A percentile compares a stretch with the other conserved stretches of the same genome.
These are phyloP conservation scores for Apodemus sylvaticus DNA, from an alignment of 2,113 vertebrate genomes.

Conservation along the genomic window DNA sequence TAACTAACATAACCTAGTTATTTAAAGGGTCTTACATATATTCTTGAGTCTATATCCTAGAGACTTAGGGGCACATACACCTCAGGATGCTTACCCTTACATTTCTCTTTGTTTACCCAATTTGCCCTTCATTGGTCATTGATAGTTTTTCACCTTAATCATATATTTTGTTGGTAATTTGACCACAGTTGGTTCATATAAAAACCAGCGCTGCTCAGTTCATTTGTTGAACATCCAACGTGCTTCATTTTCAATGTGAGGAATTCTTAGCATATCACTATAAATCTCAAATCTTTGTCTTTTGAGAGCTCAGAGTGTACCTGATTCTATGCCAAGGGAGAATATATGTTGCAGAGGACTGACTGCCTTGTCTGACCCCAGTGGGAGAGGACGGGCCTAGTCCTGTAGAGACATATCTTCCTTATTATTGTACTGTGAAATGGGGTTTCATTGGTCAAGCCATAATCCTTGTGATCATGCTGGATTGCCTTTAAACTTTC, in stretches of 20 bases:
- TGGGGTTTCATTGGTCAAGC: constrained; percentile 63
- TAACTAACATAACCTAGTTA: neutral
- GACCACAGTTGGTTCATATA: neutral
- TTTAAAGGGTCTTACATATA: neutral
- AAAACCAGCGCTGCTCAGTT: neutral
- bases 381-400: no score
- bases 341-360: no score
- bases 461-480: constrained; percentile 1
- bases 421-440: constrained; percentile 38
- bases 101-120: constrained; percentile 20
- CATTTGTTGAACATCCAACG: neutral
- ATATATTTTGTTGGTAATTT: neutral
- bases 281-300: neutral
- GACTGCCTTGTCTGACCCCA: no score
- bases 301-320: neutral
- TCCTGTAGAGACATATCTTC: neutral
- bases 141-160: neutral
- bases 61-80: neutral
- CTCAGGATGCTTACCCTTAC: neutral
- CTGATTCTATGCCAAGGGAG: neutral
- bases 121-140: neutral
- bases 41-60: neutral
- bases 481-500: constrained; percentile 59
- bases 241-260: constrained; percentile 33
- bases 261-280: neutral